Conservation (phyloP, 2,888 invertebrate genomes). For the Tromatobia lineatoria region DNA sequence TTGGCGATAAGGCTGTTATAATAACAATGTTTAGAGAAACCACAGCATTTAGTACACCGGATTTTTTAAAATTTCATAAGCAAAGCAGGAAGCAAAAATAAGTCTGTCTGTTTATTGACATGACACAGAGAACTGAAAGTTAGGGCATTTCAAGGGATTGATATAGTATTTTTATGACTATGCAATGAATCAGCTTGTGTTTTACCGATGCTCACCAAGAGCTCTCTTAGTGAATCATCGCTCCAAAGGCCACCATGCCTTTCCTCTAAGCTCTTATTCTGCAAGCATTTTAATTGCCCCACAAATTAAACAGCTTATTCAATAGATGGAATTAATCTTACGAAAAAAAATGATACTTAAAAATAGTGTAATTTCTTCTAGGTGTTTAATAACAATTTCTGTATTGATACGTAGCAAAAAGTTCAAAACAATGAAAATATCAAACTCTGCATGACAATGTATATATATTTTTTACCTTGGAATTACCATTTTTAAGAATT, state of each 20-base stretch:
- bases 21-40: conserved; percentile 51
- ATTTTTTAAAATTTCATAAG: background rate
- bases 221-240: conserved; percentile 39
- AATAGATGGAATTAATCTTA: background rate
- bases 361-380: background rate
- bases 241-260: conserved; percentile 52
- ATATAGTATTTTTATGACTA: background rate
- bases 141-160: conserved; percentile 12
- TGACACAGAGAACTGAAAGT: conserved; percentile 37
- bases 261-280: conserved; percentile 18
- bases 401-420: too few species aligned
- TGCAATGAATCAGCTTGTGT: conserved; percentile 1
- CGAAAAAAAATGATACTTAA: background rate
- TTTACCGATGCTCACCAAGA: background rate
- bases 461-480: too few species aligned
- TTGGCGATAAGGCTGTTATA: conserved; percentile 44
- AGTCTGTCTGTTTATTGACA: background rate
- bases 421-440: too few species aligned
- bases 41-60: background rate
- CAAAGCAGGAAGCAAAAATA: background rate
- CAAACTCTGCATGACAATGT: too few species aligned
- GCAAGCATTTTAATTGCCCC: background rate
- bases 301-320: conserved; percentile 5
- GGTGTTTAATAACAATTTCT: background rate
- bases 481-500: too few species aligned